Evolutionary conservation across 1,140 invertebrate genomes (phyloP).

Genomic region (Gonioctena quinquepunctata): DNA sequence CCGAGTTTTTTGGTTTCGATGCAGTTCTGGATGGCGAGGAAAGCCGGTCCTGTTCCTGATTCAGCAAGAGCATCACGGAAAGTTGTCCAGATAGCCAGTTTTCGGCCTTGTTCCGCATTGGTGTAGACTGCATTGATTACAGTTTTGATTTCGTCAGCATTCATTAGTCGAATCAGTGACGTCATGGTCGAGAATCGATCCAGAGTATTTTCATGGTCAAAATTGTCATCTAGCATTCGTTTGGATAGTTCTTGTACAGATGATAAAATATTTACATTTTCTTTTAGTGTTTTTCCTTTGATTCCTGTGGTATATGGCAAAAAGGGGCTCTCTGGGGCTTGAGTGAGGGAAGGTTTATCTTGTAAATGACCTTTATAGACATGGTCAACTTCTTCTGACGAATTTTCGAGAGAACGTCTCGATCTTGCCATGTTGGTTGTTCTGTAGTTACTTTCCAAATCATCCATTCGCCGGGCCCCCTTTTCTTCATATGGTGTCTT

Average conservation of each 20-base stretch:
- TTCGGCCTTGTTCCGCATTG: slow-evolving; percentile 50
- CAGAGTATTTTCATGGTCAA: slow-evolving; percentile 61
- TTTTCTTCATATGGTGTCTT: slow-evolving; percentile 5
- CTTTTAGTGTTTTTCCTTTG: slow-evolving; percentile 56
- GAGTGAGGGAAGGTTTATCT: slow-evolving; percentile 52
- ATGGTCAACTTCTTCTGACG: slow-evolving; percentile 13
- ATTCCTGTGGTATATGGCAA: slow-evolving; percentile 60
- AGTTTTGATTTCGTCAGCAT: slow-evolving; percentile 53
- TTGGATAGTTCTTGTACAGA: slow-evolving; percentile 59
- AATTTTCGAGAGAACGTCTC: background rate
- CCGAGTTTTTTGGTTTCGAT: slow-evolving; percentile 61
- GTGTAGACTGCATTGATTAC: slow-evolving; percentile 55
- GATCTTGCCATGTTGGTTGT: background rate
- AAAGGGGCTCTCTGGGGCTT: slow-evolving; percentile 57
- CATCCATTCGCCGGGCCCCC: background rate
- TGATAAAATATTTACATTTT: slow-evolving; percentile 43
- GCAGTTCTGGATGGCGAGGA: slow-evolving; percentile 64
- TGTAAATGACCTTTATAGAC: slow-evolving; percentile 34
- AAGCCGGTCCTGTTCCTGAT: slow-evolving; percentile 68
- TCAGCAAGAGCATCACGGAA: slow-evolving; percentile 67
- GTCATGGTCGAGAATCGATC: slow-evolving; percentile 65
- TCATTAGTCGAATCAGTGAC: slow-evolving; percentile 64
- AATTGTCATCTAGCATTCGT: slow-evolving; percentile 61
- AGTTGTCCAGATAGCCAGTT: slow-evolving; percentile 59
- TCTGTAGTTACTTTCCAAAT: background rate